Evolutionary conservation across 30 jellyfish, hydroid and myxozoan genomes (phyloP), one percentile per base, ranked within the genome.

Genomic region (Hydractinia echinata): DNA sequence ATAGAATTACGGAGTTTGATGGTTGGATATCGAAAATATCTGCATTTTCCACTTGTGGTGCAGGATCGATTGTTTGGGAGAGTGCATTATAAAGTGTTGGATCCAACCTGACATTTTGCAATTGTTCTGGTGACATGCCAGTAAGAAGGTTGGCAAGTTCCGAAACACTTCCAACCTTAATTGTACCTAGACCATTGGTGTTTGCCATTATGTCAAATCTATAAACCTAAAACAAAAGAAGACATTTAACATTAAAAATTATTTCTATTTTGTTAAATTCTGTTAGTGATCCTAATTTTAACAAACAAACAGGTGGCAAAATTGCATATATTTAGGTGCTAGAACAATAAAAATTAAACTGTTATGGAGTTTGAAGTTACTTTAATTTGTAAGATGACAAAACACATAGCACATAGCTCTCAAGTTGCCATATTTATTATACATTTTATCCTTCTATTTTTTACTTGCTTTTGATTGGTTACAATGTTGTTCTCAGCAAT

Each of bases 131-230:
- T 61, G 87, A 7, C 81, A 80, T 62, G 51, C 53, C 67, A 10
- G 87, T 67, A 44, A 80, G 85, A 7, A 80, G 56, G 68, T 66
- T 50, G 14, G 87, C 87, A 66, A 80, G 84, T 67, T 80, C 87
- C 11, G 87, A 50, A 10, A 80, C 58, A 61, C 81, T 80, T 4
- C 87, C 87, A 66, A 80, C 87, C 64, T 84, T 81, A 8, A 80
- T 80, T 19, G 79, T 80, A 8, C 85, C 85, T 6, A 64, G 74
- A 13, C 74, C 74, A n/a, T 64, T 51, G 39, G 74, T n/a, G 39
- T 44, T n/a, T 64, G 74, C 74, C 74, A 64, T 64, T 58, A 16
- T 11, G 69, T 11, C 3, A 58, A 11, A 11, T 58, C 69, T 58
- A 58, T 58, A 11, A 16, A 58, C 69, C 19, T 11, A 13, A 58